phyloP scores from a whole-genome alignment of 1,140 invertebrate genomes.

The Drosophila sturtevanti region DNA sequence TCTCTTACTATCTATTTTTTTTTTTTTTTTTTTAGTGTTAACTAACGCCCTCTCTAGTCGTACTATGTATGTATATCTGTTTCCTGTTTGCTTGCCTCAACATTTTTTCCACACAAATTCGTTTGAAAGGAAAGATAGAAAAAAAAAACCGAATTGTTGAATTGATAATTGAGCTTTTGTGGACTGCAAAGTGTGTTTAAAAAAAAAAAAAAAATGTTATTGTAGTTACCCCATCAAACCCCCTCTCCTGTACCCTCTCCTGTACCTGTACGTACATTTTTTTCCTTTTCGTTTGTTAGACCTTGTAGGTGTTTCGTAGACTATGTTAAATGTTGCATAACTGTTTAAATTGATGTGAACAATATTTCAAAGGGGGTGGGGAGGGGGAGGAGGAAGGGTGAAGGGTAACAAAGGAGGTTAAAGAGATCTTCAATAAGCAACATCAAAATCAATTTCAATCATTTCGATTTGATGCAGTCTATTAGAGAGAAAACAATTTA shows the following conservation, averaged over 20 bases:
- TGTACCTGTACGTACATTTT: no score
- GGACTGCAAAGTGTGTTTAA: background rate
- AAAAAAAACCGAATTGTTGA: background rate
- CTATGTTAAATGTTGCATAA: constrained; percentile 9
- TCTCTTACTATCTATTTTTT: background rate
- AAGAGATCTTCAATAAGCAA: no score
- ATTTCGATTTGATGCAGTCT: no score
- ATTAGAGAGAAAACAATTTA: no score
- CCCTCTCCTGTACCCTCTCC: no score
- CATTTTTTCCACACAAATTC: constrained; percentile 18
- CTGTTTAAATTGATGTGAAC: constrained; percentile 6
- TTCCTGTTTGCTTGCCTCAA: constrained; percentile 9
- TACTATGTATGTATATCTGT: background rate
- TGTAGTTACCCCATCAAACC: background rate
- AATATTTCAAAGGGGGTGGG: no score
- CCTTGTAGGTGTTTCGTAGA: background rate
- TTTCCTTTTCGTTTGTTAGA: background rate
- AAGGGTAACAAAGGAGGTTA: no score
- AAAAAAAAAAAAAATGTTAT: background rate
- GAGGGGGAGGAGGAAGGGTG: background rate
- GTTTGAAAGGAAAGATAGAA: background rate
- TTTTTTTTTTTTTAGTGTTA: constrained; percentile 8
- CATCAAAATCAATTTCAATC: no score
- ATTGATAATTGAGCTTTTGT: constrained; percentile 9
- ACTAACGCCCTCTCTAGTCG: background rate